Conservation (phyloP, 2,888 invertebrate genomes). For the Cheilosia soror region DNA sequence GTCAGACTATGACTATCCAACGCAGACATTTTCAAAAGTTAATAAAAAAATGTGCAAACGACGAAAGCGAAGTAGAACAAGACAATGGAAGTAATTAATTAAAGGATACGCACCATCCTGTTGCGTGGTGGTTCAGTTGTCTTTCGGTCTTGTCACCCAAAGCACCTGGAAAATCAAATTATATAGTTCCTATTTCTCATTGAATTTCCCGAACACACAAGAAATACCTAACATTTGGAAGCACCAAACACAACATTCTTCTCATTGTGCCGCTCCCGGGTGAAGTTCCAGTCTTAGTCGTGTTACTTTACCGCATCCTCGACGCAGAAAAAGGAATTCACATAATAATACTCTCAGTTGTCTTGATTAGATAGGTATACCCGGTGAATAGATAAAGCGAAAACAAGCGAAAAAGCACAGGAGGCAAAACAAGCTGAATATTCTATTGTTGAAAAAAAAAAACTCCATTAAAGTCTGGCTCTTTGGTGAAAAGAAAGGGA, state of each 20-base stretch:
- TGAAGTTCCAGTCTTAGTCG: conserved; percentile 16
- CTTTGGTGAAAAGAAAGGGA: conserved; percentile 37
- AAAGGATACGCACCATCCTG: conserved; percentile 56
- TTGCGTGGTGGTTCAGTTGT: conserved; percentile 24
- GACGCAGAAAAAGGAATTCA: conserved; percentile 53
- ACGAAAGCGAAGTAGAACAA: not conserved
- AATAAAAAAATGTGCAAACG: conserved; percentile 53
- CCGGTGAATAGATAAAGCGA: conserved; percentile 46
- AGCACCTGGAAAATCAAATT: conserved; percentile 62
- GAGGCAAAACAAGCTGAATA: conserved; percentile 57
- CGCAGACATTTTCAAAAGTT: conserved; percentile 64
- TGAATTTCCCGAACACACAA: not conserved
- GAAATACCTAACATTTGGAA: conserved; percentile 4
- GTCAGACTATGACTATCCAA: conserved; percentile 52
- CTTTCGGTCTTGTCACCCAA: conserved; percentile 20
- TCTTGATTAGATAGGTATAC: conserved; percentile 66
- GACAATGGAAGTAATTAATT: conserved; percentile 58
- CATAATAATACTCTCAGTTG: conserved; percentile 57
- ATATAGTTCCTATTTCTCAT: conserved; percentile 26
- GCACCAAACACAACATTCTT: conserved; percentile 1
- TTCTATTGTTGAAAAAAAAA: conserved; percentile 56
- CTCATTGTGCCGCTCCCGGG: not conserved
- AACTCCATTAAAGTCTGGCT: conserved; percentile 55
- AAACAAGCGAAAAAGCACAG: conserved; percentile 60
- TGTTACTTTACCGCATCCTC: conserved; percentile 40